These are phyloP conservation scores for Podotricha telesiphe DNA, from an alignment of 2,888 invertebrate genomes.

Conservation along the genomic window DNA sequence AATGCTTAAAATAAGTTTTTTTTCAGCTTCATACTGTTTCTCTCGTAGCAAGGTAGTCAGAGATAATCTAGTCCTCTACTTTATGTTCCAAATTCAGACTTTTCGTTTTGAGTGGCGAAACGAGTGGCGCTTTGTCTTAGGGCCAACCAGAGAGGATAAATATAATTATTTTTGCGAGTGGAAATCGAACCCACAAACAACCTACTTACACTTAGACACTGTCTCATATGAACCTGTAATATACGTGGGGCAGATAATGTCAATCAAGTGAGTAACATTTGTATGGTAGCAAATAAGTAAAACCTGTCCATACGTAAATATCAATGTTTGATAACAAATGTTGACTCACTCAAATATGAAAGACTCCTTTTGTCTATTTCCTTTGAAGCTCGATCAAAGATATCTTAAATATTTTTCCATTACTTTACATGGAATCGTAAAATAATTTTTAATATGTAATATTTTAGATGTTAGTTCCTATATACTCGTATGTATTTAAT, in stretches of 20 bases:
- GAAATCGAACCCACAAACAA: too few relatives aligned
- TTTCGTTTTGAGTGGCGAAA: too few relatives aligned
- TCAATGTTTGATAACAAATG: slow-evolving; percentile 21
- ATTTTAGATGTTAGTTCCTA: neutral
- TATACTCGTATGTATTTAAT: neutral
- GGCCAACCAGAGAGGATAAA: too few relatives aligned
- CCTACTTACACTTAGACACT: too few relatives aligned
- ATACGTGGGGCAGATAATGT: neutral
- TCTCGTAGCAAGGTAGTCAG: too few relatives aligned
- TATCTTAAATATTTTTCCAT: neutral
- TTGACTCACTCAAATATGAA: slow-evolving; percentile 20
- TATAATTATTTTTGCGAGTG: too few relatives aligned
- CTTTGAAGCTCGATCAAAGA: slow-evolving; percentile 18
- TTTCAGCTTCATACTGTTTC: too few relatives aligned
- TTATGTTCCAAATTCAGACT: too few relatives aligned
- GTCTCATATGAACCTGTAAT: neutral
- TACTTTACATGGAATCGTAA: neutral
- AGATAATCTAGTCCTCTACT: too few relatives aligned
- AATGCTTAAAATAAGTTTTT: too few relatives aligned
- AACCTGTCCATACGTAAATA: slow-evolving; percentile 12
- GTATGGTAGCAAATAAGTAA: neutral
- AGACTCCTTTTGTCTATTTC: slow-evolving; percentile 20
- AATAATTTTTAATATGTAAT: neutral
- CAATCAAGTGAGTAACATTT: neutral
- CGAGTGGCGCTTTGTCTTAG: too few relatives aligned